Evolutionary conservation across 92 coral and sea anemone species (phyloP), one percentile per base, ranked within the genome.

Genomic region (Chrysogorgia sp.): DNA sequence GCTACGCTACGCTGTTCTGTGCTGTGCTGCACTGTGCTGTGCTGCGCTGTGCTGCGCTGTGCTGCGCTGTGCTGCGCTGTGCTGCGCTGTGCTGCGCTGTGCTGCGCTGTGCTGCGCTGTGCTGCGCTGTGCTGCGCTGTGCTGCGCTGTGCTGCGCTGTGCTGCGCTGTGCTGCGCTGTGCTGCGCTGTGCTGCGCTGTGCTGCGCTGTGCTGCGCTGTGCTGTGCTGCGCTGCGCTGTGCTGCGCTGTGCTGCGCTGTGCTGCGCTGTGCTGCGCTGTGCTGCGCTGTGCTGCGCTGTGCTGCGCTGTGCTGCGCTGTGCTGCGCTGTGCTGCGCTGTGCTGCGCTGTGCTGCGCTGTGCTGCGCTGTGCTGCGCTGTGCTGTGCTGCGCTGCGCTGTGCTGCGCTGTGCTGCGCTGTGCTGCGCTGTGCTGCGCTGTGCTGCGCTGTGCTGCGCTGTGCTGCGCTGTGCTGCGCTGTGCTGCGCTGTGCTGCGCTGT

Each of bases 1-100:
- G 50, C 17, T 43, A 17, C 50, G 50, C 50, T 43, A 17, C 50
- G 50, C 50, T 43, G 50, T 43, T 9, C 17, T 43, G 50, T 17
- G 50, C 50, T 43, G 50, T 17, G 50, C 50, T 43, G 50, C 50
- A 17, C 50, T 43, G 50, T 43, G 50, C 17, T 43, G 50, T 17
- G 50, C 50, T 43, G 50, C 17, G 50, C 50, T 43, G 50, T 43
- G 50, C 17, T 43, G 50, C 50, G 50, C 17, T 43, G 50, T 17
- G 50, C 50, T 43, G 50, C 50, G 50, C 50, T 43, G 50, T 43
- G 50, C 17, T 43, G 50, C 50, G 50, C 50, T 43, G 50, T 43
- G 50, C 50, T 43, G 50, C 50, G 50, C 17, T 43, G 50, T 17
- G 50, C 50, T 43, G 50, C 17, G 50, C 17, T 43, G 50, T 17